Conservation (phyloP, 2,113 vertebrate species). For the Pionites leucogaster region DNA sequence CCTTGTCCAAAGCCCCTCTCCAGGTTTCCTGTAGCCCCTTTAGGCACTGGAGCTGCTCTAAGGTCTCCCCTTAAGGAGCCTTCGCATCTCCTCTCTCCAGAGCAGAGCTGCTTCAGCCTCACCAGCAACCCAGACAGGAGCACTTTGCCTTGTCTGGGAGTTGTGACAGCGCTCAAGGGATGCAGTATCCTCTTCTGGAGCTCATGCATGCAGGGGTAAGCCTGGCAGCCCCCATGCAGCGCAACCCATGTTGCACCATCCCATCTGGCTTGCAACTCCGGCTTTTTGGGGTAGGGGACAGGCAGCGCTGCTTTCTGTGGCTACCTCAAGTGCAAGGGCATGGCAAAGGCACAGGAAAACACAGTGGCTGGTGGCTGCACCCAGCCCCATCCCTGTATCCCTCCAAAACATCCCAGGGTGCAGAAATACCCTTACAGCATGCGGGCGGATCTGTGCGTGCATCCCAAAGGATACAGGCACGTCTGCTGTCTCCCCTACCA, state of each 20-base stretch:
- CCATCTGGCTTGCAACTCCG: neutral
- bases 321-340: neutral
- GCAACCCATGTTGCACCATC: neutral
- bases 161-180: neutral
- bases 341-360: neutral
- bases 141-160: neutral
- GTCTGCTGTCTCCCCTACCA: neutral
- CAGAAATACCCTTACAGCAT: fast-evolving
- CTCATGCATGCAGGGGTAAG: fast-evolving
- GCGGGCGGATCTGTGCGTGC: fast-evolving
- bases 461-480: neutral
- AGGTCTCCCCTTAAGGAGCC: neutral
- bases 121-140: neutral
- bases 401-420: neutral
- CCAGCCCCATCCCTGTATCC: neutral
- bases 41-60: neutral
- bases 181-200: neutral
- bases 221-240: neutral
- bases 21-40: neutral
- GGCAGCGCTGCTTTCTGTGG: neutral
- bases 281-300: neutral
- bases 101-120: neutral
- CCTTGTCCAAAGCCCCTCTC: neutral
- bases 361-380: neutral
- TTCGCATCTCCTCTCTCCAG: neutral